Base-by-base conservation (phyloP, 2,113 vertebrate species). In the Cyanoliseus patagonus region DNA sequence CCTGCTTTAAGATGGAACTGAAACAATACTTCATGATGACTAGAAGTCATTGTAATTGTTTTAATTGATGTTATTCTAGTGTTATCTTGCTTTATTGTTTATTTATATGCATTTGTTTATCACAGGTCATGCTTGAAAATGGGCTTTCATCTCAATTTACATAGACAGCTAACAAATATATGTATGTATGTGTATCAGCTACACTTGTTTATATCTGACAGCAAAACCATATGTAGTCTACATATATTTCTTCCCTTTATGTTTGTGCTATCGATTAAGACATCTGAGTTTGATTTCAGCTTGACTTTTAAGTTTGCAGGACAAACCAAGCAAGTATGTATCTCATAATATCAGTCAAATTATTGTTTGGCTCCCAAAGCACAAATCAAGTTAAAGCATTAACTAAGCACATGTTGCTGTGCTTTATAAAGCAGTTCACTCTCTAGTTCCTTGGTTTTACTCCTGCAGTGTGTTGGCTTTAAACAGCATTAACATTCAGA, bases 231-330 rank as follows among this genome's bases (percentile, higher is more conserved):
- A 97, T 94, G 97, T 76, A 94, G 84, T 88, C 91, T 95, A 95
- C 88, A 88, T 96, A 87, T 94, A 97, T 95, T 96, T 96, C 94
- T 97, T 97, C 88, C 91, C 95, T 94, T 96, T 95, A 83, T 96
- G 97, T 98, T 97, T 98, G 95, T 96, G 96, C 95, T 95, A 97
- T 97, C 83, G 78, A 97, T 97, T 98, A 98, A 98, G 96, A 96
- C 98, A 98, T 98, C 97, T 98, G 97, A 98, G 88, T 96, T 97
- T 97, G 96, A 98, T 98, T 98, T 97, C 96, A 94, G 83, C 88
- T 95, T 96, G 91, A 95, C 97, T 98, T 98, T 97, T 92, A 97
- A 98, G 98, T 98, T 94, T 91, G 76, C 35, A 90, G 92, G 94
- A 97, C 94, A 93, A 94, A 96, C 74, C 81, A 94, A 96, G 94